phyloP scores from a whole-genome alignment of 2,797 vertebrate genomes.

The Crotalus adamanteus region DNA sequence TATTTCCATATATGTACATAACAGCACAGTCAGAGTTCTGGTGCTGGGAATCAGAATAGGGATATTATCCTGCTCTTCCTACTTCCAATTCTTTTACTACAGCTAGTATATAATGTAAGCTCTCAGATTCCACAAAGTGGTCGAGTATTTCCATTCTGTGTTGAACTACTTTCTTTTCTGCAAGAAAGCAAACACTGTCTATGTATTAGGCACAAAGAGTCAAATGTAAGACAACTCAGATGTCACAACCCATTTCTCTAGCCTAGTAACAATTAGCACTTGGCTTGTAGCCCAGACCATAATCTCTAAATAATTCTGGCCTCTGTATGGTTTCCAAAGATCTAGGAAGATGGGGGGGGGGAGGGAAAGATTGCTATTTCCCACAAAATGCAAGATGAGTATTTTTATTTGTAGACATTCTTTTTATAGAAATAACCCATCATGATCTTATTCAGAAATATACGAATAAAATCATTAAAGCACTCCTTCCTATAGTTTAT shows the following conservation, averaged over 20 bases:
- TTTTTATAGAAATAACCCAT: neutral
- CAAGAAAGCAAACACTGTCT: neutral
- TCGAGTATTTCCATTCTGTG: neutral
- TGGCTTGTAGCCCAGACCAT: slow-evolving; percentile 3
- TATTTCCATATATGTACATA: neutral
- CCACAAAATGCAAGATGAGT: neutral
- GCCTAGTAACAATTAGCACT: neutral
- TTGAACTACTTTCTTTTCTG: neutral
- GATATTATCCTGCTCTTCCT: neutral
- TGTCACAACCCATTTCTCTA: slow-evolving; percentile 6
- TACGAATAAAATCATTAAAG: neutral
- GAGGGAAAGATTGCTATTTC: neutral
- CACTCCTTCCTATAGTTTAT: neutral
- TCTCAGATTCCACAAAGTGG: neutral
- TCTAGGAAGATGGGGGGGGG: too few relatives aligned
- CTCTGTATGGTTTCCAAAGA: neutral
- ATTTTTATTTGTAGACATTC: neutral
- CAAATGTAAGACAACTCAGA: slow-evolving; percentile 9
- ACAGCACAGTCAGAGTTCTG: neutral
- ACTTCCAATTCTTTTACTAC: neutral
- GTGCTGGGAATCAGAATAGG: neutral
- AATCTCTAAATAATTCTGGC: slow-evolving; percentile 13
- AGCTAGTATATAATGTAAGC: neutral
- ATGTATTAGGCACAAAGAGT: neutral
- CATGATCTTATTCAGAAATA: neutral